phyloP scores from a whole-genome alignment of 2,797 vertebrate species.

The Gymnoscopelus microlampas region DNA sequence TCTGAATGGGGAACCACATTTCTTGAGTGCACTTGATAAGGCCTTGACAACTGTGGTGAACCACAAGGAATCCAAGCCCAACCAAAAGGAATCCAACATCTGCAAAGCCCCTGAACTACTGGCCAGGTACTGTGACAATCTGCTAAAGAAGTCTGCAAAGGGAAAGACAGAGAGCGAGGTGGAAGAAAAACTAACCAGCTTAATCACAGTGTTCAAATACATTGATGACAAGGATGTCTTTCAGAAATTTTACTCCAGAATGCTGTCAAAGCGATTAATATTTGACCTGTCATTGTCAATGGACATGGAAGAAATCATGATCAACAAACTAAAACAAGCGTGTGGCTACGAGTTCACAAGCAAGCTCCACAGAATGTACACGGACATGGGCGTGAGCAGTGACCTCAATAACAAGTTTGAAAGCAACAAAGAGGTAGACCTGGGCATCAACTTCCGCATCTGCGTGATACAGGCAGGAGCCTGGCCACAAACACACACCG shows the following conservation, averaged over 20 bases:
- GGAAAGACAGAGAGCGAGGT: constrained; percentile 99
- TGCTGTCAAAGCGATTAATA: constrained; percentile 98
- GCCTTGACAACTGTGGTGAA: constrained; percentile 98
- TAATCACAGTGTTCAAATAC: constrained; percentile 99
- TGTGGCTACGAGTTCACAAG: constrained; percentile 99
- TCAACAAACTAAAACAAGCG: constrained; percentile 99
- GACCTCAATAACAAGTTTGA: constrained; percentile 99
- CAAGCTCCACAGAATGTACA: constrained; percentile 99
- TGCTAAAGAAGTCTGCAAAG: constrained; percentile 98
- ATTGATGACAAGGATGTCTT: constrained; percentile 99
- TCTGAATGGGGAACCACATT: constrained; percentile 97
- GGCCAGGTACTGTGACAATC: constrained; percentile 99
- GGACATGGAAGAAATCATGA: constrained; percentile 99
- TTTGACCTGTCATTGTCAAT: constrained; percentile 98
- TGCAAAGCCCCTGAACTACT: constrained; percentile 99
- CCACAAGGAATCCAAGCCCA: constrained; percentile 95
- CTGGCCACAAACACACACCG: constrained; percentile 97
- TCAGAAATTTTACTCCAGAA: constrained; percentile 99
- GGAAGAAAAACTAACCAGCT: constrained; percentile 98
- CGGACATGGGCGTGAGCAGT: constrained; percentile 98
- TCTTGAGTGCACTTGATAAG: constrained; percentile 99
- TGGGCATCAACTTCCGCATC: constrained; percentile 99
- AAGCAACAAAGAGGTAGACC: constrained; percentile 95
- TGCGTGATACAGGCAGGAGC: constrained; percentile 99
- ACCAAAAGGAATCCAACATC: constrained; percentile 58